Conservation (phyloP, 2,797 vertebrate genomes). For the Tokudaia muenninki region DNA sequence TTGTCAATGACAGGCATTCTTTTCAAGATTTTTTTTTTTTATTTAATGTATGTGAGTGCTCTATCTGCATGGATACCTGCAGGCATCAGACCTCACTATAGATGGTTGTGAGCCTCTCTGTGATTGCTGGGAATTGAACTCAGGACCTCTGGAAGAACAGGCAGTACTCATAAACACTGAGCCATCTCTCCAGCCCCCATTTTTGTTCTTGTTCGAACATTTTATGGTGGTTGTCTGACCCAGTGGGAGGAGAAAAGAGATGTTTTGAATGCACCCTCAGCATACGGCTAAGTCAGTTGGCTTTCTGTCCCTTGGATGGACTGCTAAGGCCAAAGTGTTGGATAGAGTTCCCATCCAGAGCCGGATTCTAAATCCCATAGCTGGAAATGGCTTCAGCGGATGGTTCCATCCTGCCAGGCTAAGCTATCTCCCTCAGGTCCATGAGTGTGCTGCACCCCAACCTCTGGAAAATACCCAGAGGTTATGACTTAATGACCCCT, state of each 20-base stretch:
- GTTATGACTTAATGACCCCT: constrained; percentile 5
- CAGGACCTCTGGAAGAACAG: neutral
- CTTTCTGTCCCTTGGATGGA: neutral
- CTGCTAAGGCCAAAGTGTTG: neutral
- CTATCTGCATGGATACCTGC: neutral
- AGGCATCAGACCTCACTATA: neutral
- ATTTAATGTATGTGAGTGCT: neutral
- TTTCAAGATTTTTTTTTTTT: neutral
- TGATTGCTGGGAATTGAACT: neutral
- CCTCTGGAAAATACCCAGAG: constrained; percentile 57
- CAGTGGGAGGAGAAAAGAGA: neutral
- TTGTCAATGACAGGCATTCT: neutral
- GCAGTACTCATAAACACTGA: neutral
- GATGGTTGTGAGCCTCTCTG: neutral
- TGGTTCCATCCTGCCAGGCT: neutral
- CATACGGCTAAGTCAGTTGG: neutral
- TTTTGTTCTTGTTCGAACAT: constrained; percentile 60
- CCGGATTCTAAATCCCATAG: constrained; percentile 32
- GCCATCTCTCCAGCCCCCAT: neutral
- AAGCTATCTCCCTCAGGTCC: neutral
- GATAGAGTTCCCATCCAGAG: neutral
- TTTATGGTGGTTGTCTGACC: neutral
- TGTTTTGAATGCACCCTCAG: neutral
- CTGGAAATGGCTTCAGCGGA: neutral
- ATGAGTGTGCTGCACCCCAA: neutral